phyloP scores from a whole-genome alignment of 2,888 invertebrate species.

The Tenthredo amoena region DNA sequence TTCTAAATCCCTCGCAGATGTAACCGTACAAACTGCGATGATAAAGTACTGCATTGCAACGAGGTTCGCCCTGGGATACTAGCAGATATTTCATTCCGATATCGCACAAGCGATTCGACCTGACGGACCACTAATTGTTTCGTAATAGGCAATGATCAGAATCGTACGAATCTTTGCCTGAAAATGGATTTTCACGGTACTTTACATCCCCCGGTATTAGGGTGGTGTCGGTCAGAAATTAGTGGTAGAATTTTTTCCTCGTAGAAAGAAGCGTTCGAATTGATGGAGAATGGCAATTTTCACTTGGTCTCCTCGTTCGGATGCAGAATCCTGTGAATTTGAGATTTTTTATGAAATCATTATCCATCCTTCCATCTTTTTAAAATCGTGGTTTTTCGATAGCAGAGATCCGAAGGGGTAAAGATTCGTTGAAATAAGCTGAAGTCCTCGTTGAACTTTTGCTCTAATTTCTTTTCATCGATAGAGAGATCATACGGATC shows the following conservation, averaged over 20 bases:
- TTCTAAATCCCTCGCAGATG: not conserved
- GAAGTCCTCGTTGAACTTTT: not conserved
- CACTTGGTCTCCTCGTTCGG: no score
- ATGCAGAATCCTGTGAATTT: no score
- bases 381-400: no score
- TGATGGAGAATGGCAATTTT: no score
- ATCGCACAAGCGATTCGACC: not conserved
- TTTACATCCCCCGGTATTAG: no score
- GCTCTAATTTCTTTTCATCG: not conserved
- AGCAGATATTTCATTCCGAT: conserved; percentile 12
- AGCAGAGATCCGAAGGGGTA: no score
- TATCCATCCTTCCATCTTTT: not conserved
- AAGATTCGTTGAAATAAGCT: not conserved
- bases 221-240: no score
- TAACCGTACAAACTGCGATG: not conserved
- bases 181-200: no score
- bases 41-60: not conserved
- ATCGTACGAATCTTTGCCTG: not conserved
- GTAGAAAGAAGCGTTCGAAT: no score
- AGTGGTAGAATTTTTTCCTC: no score
- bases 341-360: not conserved
- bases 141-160: not conserved
- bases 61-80: not conserved
- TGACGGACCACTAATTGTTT: conserved; percentile 29
- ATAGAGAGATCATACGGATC: not conserved